Base-by-base conservation (phyloP, 2,113 vertebrate species). In the Rhinoderma darwinii region DNA sequence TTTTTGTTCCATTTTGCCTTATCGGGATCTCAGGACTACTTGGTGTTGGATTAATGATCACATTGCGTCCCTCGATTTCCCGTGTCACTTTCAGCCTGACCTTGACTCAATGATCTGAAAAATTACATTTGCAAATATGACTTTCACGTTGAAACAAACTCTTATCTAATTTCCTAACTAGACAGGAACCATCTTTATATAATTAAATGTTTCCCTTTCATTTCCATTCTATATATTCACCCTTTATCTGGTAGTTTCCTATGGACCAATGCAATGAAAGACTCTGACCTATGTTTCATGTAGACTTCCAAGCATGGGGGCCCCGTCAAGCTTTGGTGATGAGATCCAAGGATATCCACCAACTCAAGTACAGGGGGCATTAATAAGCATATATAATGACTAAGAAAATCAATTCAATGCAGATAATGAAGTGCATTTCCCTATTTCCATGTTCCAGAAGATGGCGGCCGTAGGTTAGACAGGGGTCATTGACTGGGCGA, bases 111-210 rank as follows among this genome's bases (percentile, higher is more conserved):
- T n/a, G n/a, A n/a, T n/a, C n/a, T n/a, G 68, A 37, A 39, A 17
- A 72, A 17, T 39, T 18, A 72, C 37, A 17, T 39, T 39, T 8
- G 44, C 22, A 43, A 74, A 14, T 22, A 44, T 18, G 74, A 77
- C 44, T 78, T 78, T 76, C 20, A 30, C 54, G 75, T 54, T 39
- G 32, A 80, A 80, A 41, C 11, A 12, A 80, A 41, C 25, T 39
- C 54, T 80, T 61, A 56, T 74, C 68, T 41, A 50, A 84, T 30
- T 63, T 76, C 72, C 27, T 30, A 43, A 39, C 14, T n/a, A 17
- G 73, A 50, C 56, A 85, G 43, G 22, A 85, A 78, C 43, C 73
- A 66, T 85, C 51, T 78, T 76, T 68, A 61, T 10, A 37, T 44
- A 50, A 78, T 78, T 77, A 61, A n/a, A 30, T 32, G 18, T 68